Conservation (phyloP, 2,888 invertebrate genomes). For the Stenurella melanura region DNA sequence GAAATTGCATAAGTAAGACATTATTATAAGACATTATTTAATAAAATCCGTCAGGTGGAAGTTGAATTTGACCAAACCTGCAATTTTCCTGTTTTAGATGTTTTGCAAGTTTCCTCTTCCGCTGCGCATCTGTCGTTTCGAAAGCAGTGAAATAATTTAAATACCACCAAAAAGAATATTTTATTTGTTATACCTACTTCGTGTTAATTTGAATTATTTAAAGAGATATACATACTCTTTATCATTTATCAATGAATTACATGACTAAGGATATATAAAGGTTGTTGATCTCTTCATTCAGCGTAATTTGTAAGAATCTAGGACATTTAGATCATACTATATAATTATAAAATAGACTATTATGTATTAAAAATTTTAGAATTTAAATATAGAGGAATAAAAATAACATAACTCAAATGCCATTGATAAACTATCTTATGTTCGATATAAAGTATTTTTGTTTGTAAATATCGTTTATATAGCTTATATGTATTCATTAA, state of each 20-base stretch:
- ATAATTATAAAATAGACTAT: neutral
- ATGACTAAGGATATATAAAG: neutral
- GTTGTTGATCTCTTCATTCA: neutral
- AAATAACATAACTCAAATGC: neutral
- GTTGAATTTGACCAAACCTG: too few species aligned
- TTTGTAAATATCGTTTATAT: too few species aligned
- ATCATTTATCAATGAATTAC: neutral
- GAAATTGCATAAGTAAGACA: too few species aligned
- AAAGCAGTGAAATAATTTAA: neutral
- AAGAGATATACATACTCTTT: neutral
- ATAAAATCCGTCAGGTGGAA: too few species aligned
- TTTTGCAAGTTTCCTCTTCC: too few species aligned
- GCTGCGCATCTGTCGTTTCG: too few species aligned
- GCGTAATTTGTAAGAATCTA: neutral
- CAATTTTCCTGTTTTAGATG: too few species aligned
- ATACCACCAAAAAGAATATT: neutral
- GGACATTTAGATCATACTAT: neutral
- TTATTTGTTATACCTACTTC: neutral
- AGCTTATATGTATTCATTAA: slow-evolving; percentile 81
- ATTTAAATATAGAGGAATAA: neutral
- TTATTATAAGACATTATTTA: too few species aligned
- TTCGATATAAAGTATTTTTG: neutral
- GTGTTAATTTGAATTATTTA: neutral
- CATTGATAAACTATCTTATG: neutral
- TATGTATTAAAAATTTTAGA: neutral